Conservation (phyloP, 2,888 invertebrate genomes). For the Pristionchus entomophagus region DNA sequence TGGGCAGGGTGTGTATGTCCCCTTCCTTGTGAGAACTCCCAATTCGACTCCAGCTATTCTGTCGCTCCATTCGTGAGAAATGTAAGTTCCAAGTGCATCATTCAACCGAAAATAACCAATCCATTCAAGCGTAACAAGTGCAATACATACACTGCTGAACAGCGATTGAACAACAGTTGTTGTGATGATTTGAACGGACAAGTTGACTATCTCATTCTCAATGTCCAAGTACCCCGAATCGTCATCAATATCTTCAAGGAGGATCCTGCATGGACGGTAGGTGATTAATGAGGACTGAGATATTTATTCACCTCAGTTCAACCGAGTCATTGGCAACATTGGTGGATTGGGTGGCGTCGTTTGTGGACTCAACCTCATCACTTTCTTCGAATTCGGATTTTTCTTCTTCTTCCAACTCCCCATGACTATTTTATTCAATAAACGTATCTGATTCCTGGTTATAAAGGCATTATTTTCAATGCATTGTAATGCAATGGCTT, state of each 20-base stretch:
- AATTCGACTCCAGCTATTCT: slow-evolving; percentile 41
- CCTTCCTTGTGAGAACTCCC: slow-evolving; percentile 51
- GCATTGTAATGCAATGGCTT: neutral
- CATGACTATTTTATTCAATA: neutral
- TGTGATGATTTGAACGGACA: neutral
- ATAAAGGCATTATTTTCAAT: too few relatives aligned
- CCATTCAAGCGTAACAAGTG: neutral
- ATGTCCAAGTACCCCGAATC: neutral
- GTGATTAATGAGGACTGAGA: neutral
- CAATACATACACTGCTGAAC: neutral
- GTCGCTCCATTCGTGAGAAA: neutral
- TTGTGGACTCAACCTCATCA: slow-evolving; percentile 18
- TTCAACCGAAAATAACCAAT: too few relatives aligned
- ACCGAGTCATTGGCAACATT: slow-evolving; percentile 12
- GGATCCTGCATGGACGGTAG: slow-evolving; percentile 15
- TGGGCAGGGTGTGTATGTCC: slow-evolving; percentile 55
- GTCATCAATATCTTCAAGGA: slow-evolving; percentile 3
- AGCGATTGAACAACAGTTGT: neutral
- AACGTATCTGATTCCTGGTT: too few relatives aligned
- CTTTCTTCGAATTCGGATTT: slow-evolving; percentile 13
- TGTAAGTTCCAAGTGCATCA: too few relatives aligned
- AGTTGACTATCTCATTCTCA: neutral
- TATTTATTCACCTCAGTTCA: neutral
- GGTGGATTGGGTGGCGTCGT: slow-evolving; percentile 34
- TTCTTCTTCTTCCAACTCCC: slow-evolving; percentile 18